These are phyloP conservation scores for Aporophyla nigra DNA, from an alignment of 2,888 invertebrate species.

Conservation along the genomic window DNA sequence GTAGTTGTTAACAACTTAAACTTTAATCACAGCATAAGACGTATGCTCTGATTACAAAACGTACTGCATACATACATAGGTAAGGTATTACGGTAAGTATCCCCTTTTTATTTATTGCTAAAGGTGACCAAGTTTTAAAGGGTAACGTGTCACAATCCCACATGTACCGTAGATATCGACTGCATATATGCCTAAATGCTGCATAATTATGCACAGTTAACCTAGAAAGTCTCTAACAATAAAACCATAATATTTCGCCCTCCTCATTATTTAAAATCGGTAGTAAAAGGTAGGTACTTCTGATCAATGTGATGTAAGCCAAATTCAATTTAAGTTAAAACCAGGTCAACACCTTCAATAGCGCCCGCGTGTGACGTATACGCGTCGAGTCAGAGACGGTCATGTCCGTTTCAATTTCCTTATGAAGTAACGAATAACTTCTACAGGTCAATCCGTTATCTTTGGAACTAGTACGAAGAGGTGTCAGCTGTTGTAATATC, in stretches of 20 bases:
- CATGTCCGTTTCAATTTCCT: conserved; percentile 48
- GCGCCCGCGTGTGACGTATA: conserved; percentile 39
- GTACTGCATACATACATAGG: neutral
- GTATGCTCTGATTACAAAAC: conserved; percentile 20
- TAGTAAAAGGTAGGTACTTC: conserved; percentile 15
- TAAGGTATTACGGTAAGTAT: no score
- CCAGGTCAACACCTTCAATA: conserved; percentile 55
- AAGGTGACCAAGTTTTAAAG: neutral
- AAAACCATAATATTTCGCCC: conserved; percentile 12
- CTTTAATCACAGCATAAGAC: neutral
- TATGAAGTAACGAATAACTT: conserved; percentile 21
- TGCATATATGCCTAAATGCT: neutral
- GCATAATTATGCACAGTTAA: neutral
- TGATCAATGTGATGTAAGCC: conserved; percentile 46
- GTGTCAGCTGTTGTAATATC: conserved; percentile 2
- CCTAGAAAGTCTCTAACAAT: conserved; percentile 10
- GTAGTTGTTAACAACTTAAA: no score
- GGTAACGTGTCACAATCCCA: neutral
- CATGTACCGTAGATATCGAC: neutral
- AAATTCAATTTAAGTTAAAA: conserved; percentile 33
- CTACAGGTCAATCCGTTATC: conserved; percentile 17
- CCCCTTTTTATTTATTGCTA: neutral
- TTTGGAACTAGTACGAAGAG: conserved; percentile 10
- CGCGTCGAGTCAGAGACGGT: conserved; percentile 13
- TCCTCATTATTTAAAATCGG: neutral